These are phyloP conservation scores for Lacerta bilineata DNA, from an alignment of 2,797 vertebrate species.

Conservation along the genomic window DNA sequence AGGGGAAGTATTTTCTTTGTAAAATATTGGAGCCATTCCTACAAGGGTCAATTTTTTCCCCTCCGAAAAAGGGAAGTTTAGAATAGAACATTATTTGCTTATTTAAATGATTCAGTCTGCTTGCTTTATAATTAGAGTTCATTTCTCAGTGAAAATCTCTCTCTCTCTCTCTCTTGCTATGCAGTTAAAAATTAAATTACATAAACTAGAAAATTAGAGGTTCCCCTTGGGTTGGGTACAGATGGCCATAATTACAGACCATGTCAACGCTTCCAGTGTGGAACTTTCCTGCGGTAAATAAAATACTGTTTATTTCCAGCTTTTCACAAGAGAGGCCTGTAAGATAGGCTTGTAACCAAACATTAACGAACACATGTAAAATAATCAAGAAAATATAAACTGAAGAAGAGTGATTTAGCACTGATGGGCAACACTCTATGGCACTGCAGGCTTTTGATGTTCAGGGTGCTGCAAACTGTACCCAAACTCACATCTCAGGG, in stretches of 20 bases:
- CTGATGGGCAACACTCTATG: not conserved
- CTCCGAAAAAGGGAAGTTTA: constrained; percentile 55
- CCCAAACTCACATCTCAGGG: not conserved
- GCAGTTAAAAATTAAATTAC: constrained; percentile 59
- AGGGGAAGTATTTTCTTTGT: constrained; percentile 66
- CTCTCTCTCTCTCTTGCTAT: constrained; percentile 41
- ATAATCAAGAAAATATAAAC: constrained; percentile 8
- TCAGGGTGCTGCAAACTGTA: not conserved
- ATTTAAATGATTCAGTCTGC: constrained; percentile 53
- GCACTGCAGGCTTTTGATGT: not conserved
- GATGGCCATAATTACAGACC: constrained; percentile 66
- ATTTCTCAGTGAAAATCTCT: constrained; percentile 30
- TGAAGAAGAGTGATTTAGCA: not conserved
- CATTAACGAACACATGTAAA: constrained; percentile 24
- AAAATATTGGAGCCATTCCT: constrained; percentile 55
- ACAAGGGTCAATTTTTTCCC: constrained; percentile 12
- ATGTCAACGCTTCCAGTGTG: constrained; percentile 58
- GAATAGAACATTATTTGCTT: constrained; percentile 58
- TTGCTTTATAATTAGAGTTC: constrained; percentile 63
- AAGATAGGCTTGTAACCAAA: not conserved
- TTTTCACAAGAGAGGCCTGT: constrained; percentile 56
- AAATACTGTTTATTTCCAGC: constrained; percentile 60
- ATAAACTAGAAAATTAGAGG: constrained; percentile 68
- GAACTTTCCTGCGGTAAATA: constrained; percentile 62
- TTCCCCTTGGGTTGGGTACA: constrained; percentile 62